A percentile compares a stretch with the other conserved stretches of the same genome.
Conservation (phyloP, 1,140 invertebrate species). For the Nixonia krombeini region DNA sequence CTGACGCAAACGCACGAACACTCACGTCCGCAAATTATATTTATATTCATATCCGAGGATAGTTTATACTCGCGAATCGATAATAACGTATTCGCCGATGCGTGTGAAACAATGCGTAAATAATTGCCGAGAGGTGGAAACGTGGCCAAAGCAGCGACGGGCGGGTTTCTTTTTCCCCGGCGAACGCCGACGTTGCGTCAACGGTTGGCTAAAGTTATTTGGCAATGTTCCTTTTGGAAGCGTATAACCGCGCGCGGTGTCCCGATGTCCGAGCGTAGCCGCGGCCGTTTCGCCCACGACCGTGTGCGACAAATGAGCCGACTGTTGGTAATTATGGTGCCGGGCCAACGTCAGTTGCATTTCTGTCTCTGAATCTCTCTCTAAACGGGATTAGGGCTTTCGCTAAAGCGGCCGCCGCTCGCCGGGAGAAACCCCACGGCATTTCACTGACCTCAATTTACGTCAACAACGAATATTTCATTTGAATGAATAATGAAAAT, state of each 20-base stretch:
- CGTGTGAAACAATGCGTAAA: no score
- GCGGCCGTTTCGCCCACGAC: conserved; percentile 27
- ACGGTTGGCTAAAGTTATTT: conserved; percentile 15
- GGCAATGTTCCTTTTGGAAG: conserved; percentile 1
- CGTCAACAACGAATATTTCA: conserved; percentile 44
- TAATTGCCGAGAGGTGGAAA: no score
- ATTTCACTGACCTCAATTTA: conserved; percentile 40
- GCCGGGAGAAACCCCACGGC: conserved; percentile 36
- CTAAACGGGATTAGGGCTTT: conserved; percentile 42
- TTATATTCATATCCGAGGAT: no score
- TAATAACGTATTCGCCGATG: no score
- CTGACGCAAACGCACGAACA: no score
- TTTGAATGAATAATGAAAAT: conserved; percentile 38
- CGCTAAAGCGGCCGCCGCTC: conserved; percentile 26
- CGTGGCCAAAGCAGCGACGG: no score
- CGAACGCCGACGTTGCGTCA: no score
- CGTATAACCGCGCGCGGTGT: conserved; percentile 21
- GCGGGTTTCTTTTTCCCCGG: no score
- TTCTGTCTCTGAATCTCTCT: conserved; percentile 34
- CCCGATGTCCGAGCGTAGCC: conserved; percentile 21
- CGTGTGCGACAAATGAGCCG: conserved; percentile 43
- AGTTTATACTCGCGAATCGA: no score
- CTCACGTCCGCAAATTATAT: no score
- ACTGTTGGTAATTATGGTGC: conserved; percentile 42
- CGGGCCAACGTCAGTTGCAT: conserved; percentile 41